Conservation (phyloP, 2,888 invertebrate genomes). For the Odontocerum albicorne region DNA sequence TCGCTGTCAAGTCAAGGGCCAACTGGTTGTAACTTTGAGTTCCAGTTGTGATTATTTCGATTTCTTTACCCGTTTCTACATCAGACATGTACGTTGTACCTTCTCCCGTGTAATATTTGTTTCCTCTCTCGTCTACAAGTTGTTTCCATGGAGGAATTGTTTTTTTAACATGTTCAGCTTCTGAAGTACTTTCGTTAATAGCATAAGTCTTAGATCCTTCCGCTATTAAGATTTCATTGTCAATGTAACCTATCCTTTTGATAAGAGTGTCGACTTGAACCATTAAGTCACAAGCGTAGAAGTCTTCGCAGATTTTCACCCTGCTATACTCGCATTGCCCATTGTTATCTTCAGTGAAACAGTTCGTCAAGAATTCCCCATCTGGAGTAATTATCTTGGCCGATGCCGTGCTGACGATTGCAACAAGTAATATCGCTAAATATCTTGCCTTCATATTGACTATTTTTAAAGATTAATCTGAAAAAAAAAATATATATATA, state of each 20-base stretch:
- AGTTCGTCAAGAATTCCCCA: conserved; percentile 12
- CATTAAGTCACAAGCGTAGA: conserved; percentile 21
- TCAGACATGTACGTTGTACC: conserved; percentile 21
- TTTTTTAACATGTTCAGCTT: conserved; percentile 6
- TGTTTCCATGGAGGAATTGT: conserved; percentile 13
- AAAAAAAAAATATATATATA: not conserved
- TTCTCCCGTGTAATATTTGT: conserved; percentile 20
- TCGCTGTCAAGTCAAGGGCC: conserved; percentile 9
- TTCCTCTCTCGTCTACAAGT: conserved; percentile 20
- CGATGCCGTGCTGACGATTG: not conserved
- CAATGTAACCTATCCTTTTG: conserved; percentile 20
- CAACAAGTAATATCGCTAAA: no score
- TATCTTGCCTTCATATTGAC: no score
- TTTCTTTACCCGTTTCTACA: conserved; percentile 20
- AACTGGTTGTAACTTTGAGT: conserved; percentile 23
- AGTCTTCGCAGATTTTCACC: conserved; percentile 22
- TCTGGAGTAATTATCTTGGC: not conserved
- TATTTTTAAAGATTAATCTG: no score
- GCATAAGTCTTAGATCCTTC: conserved; percentile 15
- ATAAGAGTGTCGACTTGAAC: conserved; percentile 9
- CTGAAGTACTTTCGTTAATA: conserved; percentile 2
- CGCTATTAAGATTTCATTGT: conserved; percentile 17
- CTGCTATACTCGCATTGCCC: conserved; percentile 21
- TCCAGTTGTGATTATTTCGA: conserved; percentile 25
- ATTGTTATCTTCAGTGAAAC: conserved; percentile 10